Evolutionary conservation across 2,113 vertebrate species (phyloP), one percentile per base, ranked within the genome.

Genomic region (Ciconia stormi): DNA sequence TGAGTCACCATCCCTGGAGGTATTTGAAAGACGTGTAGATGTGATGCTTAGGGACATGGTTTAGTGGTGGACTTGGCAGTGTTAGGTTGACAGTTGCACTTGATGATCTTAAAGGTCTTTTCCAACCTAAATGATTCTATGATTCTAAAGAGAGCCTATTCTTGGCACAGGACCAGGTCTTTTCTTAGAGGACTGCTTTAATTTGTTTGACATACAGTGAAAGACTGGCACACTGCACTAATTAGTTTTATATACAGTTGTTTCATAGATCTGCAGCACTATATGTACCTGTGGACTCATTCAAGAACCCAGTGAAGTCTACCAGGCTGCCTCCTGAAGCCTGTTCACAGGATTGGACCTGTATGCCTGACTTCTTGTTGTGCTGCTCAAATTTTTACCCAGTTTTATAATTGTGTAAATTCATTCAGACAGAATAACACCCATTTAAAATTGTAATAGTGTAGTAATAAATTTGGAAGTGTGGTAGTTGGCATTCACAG

Each of bases 131-230:
- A 38, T 9, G 38, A 38, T 38, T 38, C 38, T 38, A 38, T 38
- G 38, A 38, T 38, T 38, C 38, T 38, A 38, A 89, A 56, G 73
- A 88, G 56, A 87, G 56, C 32, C 71, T 91, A 16, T 46, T 90
- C 32, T 50, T 96, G 87, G 94, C 91, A 77, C 36, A 38, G 46
- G 52, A 49, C 81, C 81, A 93, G 22, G 17, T 65, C 62, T 91
- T 91, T 63, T 77, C 90, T 53, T 47, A 20, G 66, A 87, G 62
- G 21, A 15, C 72, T 76, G 85, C 67, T 91, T 94, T 90, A 87
- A 84, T 96, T 91, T 95, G 82, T 93, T 97, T 95, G 95, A 86
- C 74, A 21, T 78, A 63, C 58, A 86, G 42, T 93, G 83, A 93
- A 92, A 86, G 92, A 94, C 93, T 83, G 71, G 36, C 77, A 85